A percentile compares a stretch with the other conserved stretches of the same genome.
These are phyloP conservation scores for Cotesia congregata DNA, from an alignment of 2,888 invertebrate genomes.

Conservation along the genomic window DNA sequence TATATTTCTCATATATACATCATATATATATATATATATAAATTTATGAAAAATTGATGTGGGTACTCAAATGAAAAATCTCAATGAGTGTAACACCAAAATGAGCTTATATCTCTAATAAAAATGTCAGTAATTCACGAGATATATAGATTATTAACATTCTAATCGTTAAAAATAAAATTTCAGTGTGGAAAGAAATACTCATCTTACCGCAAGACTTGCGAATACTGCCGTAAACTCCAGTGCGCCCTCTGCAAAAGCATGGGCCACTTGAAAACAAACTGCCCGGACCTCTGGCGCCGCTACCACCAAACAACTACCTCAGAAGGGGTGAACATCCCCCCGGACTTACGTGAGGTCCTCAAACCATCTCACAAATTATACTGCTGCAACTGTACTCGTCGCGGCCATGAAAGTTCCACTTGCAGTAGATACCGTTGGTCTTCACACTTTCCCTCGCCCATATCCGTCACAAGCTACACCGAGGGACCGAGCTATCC, in stretches of 20 bases:
- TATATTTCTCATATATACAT: too few species aligned
- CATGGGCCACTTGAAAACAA: conserved; percentile 74
- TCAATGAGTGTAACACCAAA: too few species aligned
- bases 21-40: too few species aligned
- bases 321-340: conserved; percentile 57
- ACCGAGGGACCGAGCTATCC: conserved; percentile 47
- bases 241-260: conserved; percentile 77
- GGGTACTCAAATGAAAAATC: too few species aligned
- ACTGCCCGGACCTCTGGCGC: conserved; percentile 83
- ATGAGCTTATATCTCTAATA: too few species aligned
- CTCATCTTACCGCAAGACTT: conserved; percentile 68
- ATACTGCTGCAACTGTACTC: conserved; percentile 71
- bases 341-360: conserved; percentile 49
- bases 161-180: conserved; percentile 22
- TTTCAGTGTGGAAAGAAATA: conserved; percentile 76
- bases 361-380: conserved; percentile 64
- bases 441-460: conserved; percentile 63
- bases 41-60: too few species aligned
- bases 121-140: too few species aligned
- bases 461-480: conserved; percentile 58
- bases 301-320: conserved; percentile 78
- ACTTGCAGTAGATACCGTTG: conserved; percentile 59
- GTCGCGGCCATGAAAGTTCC: conserved; percentile 67
- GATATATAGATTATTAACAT: too few species aligned
- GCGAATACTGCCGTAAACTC: conserved; percentile 71